These are phyloP conservation scores for Melanocharis versteri DNA, from an alignment of 2,113 vertebrate genomes.

Conservation along the genomic window DNA sequence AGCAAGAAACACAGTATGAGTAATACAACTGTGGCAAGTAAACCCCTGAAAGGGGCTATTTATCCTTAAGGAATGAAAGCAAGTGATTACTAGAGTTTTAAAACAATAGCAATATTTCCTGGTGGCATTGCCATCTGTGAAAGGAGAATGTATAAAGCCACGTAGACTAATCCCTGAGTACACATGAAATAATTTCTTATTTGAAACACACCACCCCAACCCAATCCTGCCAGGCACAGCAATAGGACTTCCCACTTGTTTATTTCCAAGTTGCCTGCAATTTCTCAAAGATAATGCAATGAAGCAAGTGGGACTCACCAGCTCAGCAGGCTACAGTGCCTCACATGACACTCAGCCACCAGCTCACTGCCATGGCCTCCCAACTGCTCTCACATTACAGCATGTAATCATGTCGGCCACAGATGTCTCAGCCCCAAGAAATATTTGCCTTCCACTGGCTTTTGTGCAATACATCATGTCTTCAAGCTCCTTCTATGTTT, in stretches of 20 bases:
- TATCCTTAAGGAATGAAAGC: neutral
- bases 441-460: neutral
- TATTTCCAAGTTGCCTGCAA: conserved; percentile 45
- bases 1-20: conserved; percentile 63
- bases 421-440: conserved; percentile 17
- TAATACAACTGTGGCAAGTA: conserved; percentile 2
- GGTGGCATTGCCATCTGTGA: neutral
- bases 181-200: neutral
- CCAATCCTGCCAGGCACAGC: conserved; percentile 12
- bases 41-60: neutral
- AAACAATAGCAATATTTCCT: conserved; percentile 7
- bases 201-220: conserved; percentile 6
- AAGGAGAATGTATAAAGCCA: neutral
- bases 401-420: neutral
- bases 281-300: conserved; percentile 54
- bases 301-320: conserved; percentile 25
- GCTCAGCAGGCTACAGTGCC: neutral
- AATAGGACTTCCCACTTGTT: neutral
- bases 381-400: neutral
- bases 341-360: neutral
- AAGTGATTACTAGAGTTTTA: conserved; percentile 16
- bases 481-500: neutral
- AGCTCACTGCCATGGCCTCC: neutral
- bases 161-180: neutral
- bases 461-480: neutral